phyloP scores from a whole-genome alignment of 2,113 vertebrate genomes.

The Panurus biarmicus region DNA sequence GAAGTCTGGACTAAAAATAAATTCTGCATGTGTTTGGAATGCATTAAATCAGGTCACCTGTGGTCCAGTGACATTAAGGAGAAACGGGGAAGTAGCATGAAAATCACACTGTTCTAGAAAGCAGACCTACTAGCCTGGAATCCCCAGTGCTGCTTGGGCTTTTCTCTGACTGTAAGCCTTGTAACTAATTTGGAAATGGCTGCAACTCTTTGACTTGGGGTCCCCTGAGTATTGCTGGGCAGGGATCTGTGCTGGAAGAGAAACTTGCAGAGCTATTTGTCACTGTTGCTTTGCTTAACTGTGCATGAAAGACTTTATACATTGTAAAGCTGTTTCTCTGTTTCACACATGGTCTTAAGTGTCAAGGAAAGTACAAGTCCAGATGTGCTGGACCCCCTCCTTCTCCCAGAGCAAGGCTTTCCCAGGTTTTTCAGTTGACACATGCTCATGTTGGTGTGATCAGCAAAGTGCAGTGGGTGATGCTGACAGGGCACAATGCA shows the following conservation, averaged over 20 bases:
- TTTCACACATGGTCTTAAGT: background rate
- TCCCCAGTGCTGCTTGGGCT: background rate
- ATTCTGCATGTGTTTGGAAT: background rate
- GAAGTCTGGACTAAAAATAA: background rate
- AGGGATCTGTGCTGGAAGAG: background rate
- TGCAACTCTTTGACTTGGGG: background rate
- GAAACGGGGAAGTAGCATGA: background rate
- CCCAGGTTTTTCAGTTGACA: background rate
- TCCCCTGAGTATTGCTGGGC: background rate
- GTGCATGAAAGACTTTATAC: background rate
- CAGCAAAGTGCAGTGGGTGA: background rate
- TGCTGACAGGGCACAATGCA: background rate
- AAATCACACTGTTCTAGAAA: background rate
- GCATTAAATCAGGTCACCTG: background rate
- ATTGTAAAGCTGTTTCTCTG: background rate
- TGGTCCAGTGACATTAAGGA: background rate
- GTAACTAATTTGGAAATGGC: background rate
- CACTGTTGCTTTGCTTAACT: background rate
- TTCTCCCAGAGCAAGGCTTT: background rate
- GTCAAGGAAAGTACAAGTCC: background rate
- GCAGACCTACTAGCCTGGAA: background rate
- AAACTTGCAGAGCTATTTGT: background rate
- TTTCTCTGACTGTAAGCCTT: background rate
- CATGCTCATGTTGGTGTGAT: rapidly evolving
- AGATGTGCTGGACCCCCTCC: background rate